These are phyloP conservation scores for Dromas ardeola DNA, from an alignment of 2,113 vertebrate genomes.

Conservation along the genomic window DNA sequence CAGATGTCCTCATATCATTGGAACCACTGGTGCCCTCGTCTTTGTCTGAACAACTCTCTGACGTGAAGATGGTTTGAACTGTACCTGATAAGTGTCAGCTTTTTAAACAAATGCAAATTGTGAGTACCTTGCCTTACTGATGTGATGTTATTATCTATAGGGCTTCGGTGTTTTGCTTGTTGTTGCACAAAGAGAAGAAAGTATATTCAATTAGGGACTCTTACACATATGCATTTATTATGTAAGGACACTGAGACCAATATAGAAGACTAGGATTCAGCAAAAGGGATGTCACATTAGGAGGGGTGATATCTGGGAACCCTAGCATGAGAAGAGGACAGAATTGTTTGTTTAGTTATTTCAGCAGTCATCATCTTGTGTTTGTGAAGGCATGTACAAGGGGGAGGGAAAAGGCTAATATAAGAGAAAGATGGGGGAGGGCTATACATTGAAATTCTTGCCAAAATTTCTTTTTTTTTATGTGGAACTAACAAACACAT, in stretches of 20 bases:
- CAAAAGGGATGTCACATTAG: not conserved
- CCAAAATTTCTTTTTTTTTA: not conserved
- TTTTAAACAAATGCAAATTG: not conserved
- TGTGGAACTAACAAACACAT: not conserved
- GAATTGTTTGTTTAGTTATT: not conserved
- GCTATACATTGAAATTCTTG: not conserved
- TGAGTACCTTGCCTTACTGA: not conserved
- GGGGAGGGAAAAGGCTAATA: too few relatives aligned
- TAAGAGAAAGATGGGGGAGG: not conserved
- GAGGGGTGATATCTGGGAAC: not conserved
- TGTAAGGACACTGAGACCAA: not conserved
- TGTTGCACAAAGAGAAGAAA: not conserved
- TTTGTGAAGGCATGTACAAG: not conserved
- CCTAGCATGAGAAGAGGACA: not conserved
- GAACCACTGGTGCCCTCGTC: not conserved
- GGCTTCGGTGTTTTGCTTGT: not conserved
- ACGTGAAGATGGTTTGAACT: not conserved
- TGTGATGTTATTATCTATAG: not conserved
- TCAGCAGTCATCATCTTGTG: not conserved
- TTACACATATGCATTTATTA: not conserved
- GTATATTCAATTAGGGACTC: not conserved
- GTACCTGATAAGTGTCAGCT: not conserved
- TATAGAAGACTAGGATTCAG: not conserved
- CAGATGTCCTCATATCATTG: accelerated
- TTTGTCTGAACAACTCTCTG: not conserved